Conservation (phyloP, 2,113 vertebrate species). For the Actenoides hombroni region DNA sequence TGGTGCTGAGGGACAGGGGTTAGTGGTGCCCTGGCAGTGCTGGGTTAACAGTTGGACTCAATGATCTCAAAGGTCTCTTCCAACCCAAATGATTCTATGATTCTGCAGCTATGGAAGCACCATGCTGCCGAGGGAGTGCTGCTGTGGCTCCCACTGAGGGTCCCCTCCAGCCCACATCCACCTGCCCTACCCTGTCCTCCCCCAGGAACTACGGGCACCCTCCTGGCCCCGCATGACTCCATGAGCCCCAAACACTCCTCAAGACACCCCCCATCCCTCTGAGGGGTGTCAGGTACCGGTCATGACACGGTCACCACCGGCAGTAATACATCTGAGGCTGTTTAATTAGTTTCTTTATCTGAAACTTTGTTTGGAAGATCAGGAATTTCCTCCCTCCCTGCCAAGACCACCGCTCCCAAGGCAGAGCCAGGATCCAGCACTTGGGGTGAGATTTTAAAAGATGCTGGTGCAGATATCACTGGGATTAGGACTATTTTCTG, state of each 20-base stretch:
- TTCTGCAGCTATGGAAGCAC: neutral
- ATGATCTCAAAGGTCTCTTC: too few species aligned
- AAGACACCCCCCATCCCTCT: neutral
- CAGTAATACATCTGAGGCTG: fast-evolving
- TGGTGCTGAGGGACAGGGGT: too few species aligned
- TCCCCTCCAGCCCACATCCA: neutral
- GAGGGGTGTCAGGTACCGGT: fast-evolving
- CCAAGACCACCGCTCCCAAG: neutral
- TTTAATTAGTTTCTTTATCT: neutral
- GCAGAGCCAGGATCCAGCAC: neutral
- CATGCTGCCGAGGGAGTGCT: neutral
- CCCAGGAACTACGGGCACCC: too few species aligned
- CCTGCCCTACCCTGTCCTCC: neutral
- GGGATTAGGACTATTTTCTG: neutral
- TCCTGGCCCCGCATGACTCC: fast-evolving
- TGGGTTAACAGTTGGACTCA: too few species aligned
- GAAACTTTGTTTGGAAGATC: neutral
- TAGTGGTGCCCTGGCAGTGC: too few species aligned
- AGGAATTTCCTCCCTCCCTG: neutral
- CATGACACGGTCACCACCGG: fast-evolving
- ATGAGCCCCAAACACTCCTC: fast-evolving
- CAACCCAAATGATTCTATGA: too few species aligned
- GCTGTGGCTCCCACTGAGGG: fast-evolving
- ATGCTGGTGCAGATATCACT: neutral
- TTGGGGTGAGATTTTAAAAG: neutral